Evolutionary conservation across 2,113 vertebrate species (phyloP).

Genomic region (Phalacrocorax pelagicus): DNA sequence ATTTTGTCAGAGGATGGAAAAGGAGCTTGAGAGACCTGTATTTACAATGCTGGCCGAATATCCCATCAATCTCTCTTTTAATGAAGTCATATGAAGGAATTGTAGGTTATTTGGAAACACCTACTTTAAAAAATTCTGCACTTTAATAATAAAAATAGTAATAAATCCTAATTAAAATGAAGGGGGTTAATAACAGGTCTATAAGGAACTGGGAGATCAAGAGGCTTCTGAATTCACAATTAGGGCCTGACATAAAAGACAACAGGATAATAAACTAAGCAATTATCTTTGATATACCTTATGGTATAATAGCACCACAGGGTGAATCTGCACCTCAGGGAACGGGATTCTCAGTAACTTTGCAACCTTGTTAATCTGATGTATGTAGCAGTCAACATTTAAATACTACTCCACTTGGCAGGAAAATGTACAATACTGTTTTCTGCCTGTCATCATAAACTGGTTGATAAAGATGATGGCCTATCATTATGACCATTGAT

Average conservation of each 20-base stretch:
- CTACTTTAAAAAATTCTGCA: slow-evolving; percentile 20
- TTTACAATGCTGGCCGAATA: neutral
- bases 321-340: slow-evolving; percentile 66
- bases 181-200: slow-evolving; percentile 66
- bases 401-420: slow-evolving; percentile 46
- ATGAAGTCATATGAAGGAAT: neutral
- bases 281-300: slow-evolving; percentile 77
- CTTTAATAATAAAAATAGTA: slow-evolving; percentile 54
- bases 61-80: neutral
- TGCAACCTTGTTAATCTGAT: slow-evolving; percentile 71
- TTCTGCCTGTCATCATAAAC: slow-evolving; percentile 67
- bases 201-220: slow-evolving; percentile 61
- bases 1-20: neutral
- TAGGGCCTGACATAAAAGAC: slow-evolving; percentile 69
- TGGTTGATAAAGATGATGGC: slow-evolving; percentile 71
- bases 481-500: slow-evolving; percentile 71
- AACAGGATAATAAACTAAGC: slow-evolving; percentile 77
- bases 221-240: slow-evolving; percentile 67
- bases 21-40: neutral
- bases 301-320: slow-evolving; percentile 65
- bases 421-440: slow-evolving; percentile 50
- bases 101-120: slow-evolving; percentile 46
- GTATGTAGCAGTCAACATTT: slow-evolving; percentile 69
- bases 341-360: slow-evolving; percentile 59
- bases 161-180: slow-evolving; percentile 73